Evolutionary conservation across 37 sponge, comb jelly and placozoan species (phyloP).

Genomic region (Cliona cf. orientalis): DNA sequence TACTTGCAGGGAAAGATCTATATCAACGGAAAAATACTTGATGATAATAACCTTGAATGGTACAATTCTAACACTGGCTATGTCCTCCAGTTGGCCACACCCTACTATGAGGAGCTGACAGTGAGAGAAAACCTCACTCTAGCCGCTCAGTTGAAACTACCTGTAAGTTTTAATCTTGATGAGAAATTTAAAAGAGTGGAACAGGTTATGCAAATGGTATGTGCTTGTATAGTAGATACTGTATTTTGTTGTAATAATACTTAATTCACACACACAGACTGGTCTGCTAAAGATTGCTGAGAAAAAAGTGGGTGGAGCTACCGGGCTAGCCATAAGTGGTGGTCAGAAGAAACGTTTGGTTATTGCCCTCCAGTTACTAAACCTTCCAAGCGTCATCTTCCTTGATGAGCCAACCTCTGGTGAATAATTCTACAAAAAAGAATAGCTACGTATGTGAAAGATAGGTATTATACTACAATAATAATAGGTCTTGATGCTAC

Average conservation of each 20-base stretch:
- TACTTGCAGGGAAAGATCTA: conserved; percentile 60
- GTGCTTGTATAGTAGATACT: not conserved
- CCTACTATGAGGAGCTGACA: conserved; percentile 75
- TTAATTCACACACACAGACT: conserved; percentile 54
- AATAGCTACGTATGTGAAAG: too few species aligned
- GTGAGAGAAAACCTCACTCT: conserved; percentile 76
- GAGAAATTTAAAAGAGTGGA: conserved; percentile 66
- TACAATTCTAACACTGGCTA: conserved; percentile 72
- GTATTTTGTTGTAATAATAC: too few species aligned
- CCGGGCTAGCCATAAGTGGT: conserved; percentile 92
- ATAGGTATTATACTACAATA: too few species aligned
- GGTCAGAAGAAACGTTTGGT: conserved; percentile 82
- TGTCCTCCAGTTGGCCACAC: conserved; percentile 71
- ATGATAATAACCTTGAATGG: conserved; percentile 55
- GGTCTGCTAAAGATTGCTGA: conserved; percentile 77
- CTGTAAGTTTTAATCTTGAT: not conserved
- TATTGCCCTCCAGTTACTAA: conserved; percentile 86
- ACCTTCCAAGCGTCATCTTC: conserved; percentile 76
- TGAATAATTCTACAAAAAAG: too few species aligned
- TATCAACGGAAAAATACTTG: conserved; percentile 60
- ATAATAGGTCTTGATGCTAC: conserved; percentile 81
- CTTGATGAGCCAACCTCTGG: conserved; percentile 93
- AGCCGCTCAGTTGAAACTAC: conserved; percentile 66
- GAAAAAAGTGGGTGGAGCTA: conserved; percentile 81
- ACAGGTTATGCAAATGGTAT: conserved; percentile 69